These are phyloP conservation scores for Chionomys nivalis DNA, from an alignment of 2,113 vertebrate genomes.

Conservation along the genomic window DNA sequence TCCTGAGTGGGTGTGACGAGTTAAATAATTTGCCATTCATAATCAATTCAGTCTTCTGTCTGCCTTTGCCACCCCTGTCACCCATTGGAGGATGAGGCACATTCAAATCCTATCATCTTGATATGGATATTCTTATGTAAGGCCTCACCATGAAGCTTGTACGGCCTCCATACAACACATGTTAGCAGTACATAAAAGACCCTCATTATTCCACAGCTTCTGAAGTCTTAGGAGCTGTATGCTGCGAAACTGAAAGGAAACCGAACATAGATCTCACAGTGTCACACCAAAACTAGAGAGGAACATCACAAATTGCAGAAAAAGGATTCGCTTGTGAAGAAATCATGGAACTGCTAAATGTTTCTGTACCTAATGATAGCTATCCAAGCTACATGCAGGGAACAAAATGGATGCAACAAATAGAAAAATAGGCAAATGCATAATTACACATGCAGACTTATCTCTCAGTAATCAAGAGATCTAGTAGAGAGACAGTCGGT, in stretches of 20 bases:
- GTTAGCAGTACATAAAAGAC: background rate
- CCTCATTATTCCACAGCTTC: background rate
- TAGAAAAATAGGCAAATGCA: background rate
- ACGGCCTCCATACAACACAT: background rate
- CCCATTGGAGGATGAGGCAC: background rate
- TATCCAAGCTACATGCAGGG: background rate
- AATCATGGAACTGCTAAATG: background rate
- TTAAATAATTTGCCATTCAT: background rate
- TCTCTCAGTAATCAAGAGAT: conserved; percentile 2
- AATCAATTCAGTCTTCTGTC: background rate
- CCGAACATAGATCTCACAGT: background rate
- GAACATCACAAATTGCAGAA: background rate
- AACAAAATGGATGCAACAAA: background rate
- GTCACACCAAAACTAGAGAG: background rate
- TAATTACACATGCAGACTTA: background rate
- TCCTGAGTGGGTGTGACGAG: background rate
- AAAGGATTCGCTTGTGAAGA: background rate
- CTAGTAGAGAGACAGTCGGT: conserved; percentile 5
- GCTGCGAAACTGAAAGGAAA: background rate
- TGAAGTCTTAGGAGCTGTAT: background rate
- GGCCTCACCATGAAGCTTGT: background rate
- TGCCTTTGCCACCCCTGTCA: background rate
- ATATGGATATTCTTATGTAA: background rate
- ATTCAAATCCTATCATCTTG: background rate
- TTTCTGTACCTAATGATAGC: background rate